Evolutionary conservation across 2,113 vertebrate genomes (phyloP).

Genomic region (Phycodurus eques): DNA sequence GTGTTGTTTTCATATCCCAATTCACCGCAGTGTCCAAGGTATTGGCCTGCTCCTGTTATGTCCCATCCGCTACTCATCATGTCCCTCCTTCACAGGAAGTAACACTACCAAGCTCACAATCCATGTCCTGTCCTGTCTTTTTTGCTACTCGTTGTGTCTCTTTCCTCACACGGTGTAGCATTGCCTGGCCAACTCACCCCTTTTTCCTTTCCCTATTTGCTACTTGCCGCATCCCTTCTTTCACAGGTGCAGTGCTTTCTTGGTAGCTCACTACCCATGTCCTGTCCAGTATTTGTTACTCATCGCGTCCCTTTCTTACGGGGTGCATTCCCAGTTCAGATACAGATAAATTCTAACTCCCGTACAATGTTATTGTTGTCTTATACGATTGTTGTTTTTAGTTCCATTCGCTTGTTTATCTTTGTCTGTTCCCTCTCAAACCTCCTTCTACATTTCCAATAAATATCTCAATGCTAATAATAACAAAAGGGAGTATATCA

Average conservation of each 20-base stretch:
- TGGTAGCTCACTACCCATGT: too few relatives aligned
- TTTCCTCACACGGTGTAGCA: neutral
- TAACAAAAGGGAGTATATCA: too few relatives aligned
- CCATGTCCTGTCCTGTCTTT: neutral
- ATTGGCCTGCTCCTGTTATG: neutral
- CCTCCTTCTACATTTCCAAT: too few relatives aligned
- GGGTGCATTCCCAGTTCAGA: neutral
- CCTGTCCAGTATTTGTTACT: neutral
- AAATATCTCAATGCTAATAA: too few relatives aligned
- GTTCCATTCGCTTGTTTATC: neutral
- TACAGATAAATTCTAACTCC: neutral
- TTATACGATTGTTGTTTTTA: too few relatives aligned
- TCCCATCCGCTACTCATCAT: neutral
- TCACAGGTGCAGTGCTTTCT: too few relatives aligned
- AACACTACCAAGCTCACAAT: neutral
- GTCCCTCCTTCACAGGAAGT: neutral
- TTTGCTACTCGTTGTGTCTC: neutral
- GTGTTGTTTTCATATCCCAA: neutral
- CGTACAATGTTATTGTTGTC: neutral
- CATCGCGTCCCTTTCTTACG: neutral
- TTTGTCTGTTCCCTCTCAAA: too few relatives aligned
- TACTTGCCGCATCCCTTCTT: too few relatives aligned
- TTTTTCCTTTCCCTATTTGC: too few relatives aligned
- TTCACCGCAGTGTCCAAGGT: neutral
- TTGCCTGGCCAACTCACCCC: neutral